Evolutionary conservation across 1,140 invertebrate genomes (phyloP).

Genomic region (Micrasema longulum): DNA sequence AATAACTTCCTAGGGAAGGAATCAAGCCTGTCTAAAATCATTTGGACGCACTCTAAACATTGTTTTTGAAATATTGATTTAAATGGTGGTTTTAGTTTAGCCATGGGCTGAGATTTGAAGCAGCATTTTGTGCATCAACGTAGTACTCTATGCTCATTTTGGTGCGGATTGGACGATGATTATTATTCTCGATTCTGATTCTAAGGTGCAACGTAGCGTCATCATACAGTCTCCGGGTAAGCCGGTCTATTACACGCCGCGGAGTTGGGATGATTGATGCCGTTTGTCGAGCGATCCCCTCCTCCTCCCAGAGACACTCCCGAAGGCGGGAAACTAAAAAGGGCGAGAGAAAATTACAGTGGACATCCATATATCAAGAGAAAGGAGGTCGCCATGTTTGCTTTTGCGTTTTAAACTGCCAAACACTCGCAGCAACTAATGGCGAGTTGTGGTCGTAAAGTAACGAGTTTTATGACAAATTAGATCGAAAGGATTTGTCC

Average conservation of each 20-base stretch:
- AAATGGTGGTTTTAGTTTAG: too few relatives aligned
- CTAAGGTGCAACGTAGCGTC: neutral
- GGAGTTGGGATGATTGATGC: slow-evolving; percentile 50
- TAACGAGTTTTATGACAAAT: too few relatives aligned
- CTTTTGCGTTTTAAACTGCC: slow-evolving; percentile 9
- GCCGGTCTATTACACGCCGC: slow-evolving; percentile 46
- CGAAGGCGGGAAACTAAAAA: neutral
- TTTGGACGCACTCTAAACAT: too few relatives aligned
- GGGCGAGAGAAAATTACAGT: slow-evolving; percentile 28
- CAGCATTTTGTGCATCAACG: too few relatives aligned
- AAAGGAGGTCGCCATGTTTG: slow-evolving; percentile 21
- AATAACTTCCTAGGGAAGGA: too few relatives aligned
- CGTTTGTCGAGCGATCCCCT: slow-evolving; percentile 32
- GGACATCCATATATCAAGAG: slow-evolving; percentile 24
- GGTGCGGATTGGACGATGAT: too few relatives aligned
- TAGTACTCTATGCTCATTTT: too few relatives aligned
- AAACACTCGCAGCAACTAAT: neutral
- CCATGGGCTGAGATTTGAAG: too few relatives aligned
- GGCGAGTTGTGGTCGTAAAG: too few relatives aligned
- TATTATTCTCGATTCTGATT: neutral
- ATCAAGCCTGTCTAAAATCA: too few relatives aligned
- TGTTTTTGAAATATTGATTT: too few relatives aligned
- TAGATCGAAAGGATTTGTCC: too few relatives aligned
- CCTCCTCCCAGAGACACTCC: neutral
- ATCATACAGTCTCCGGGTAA: neutral